Base-by-base conservation (phyloP, 2,797 vertebrate species). In the Amazonetta brasiliensis region DNA sequence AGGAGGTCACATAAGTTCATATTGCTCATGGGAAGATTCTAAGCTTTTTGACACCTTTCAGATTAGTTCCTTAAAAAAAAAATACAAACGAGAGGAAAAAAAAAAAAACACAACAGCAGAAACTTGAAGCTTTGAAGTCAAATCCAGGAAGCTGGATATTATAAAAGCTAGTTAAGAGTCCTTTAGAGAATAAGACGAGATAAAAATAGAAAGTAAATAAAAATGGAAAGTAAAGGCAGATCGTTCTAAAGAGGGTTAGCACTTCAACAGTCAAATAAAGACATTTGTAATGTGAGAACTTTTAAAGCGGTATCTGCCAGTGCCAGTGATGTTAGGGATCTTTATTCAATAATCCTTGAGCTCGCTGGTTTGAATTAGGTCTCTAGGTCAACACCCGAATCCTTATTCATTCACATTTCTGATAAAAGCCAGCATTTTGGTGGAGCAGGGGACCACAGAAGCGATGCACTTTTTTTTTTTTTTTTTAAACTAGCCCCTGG, bases 1-100 rank as follows among this genome's bases (percentile, higher is more conserved):
- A 91, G 35, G 12, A 95, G 78, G 87, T 89, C 81, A 74, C 7
- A 2, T 66, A 92, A 95, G 86, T 94, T 93, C 74, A 62, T 46
- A 89, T 30, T 85, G 69, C 58, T 89, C 44, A 77, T 44, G 30
- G 54, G 50, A 86, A 84, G 76, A 50, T 19, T 60, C 59, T 74
- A 52, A 90, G 78, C 28, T 86, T 92, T 95, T 84, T 82, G 50
- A 88, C 43, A 89, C 39, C 41, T 78, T 78, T 67, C 37, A 87
- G 30, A 90, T 67, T 31, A 79, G 31, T 80, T 80, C 54, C 56
- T 83, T 82, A 20, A 75, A 83, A 44, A 75, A 85, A 73, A 33
- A 26, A 23, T 8, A 50, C 23, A 50, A 50, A 50, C 12, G 12
- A 50, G 48, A 25, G 48, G 23, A 8, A 25, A 12, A 7, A 50